Base-by-base conservation (phyloP, 2,113 vertebrate species). In the Sarotherodon lohbergeri region DNA sequence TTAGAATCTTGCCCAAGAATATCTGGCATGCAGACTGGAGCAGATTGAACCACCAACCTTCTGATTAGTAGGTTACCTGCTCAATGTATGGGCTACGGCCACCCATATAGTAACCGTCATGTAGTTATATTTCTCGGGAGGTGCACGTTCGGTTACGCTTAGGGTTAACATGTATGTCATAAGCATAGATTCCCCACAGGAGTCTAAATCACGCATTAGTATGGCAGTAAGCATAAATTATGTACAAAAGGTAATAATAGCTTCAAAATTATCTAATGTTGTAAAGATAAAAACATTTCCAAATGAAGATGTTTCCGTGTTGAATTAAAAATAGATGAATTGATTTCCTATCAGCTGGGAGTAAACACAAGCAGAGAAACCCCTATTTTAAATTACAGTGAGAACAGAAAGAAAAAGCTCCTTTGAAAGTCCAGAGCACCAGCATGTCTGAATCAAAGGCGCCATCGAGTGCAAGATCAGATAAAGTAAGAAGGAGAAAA, bases 371-470 rank as follows among this genome's bases (percentile, higher is more conserved):
- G 36, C 63, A 81, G 87, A 87, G 66, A 48, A 41, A 57, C 12
- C 43, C 2, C 32, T 50, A 54, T 57, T 90, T 52, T 90, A 88
- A 88, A 89, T 85, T 85, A 82, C 48, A 80, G 66, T 55, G 39
- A 88, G 50, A 17, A 55, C 8, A 85, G 66, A 57, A 85, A 76
- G 78, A 27, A 71, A 41, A 41, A 2, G 76, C 66, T 85, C 56
- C 57, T 41, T 78, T 78, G 66, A 57, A 43, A 81, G 87, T 86
- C 83, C 36, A 90, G 80, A 81, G 11, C 57, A 85, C 84, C 91
- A 86, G 86, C 92, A 86, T 91, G 90, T 81, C 78, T 19, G 84
- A 91, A 93, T 95, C 89, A 94, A 89, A 93, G 86, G 14, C 5
- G 13, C 55, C 81, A 83, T 68, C 27, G 11, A 79, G 80, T 46